Base-by-base conservation (phyloP, 1,140 invertebrate species). In the Rhynchophorus ferrugineus region DNA sequence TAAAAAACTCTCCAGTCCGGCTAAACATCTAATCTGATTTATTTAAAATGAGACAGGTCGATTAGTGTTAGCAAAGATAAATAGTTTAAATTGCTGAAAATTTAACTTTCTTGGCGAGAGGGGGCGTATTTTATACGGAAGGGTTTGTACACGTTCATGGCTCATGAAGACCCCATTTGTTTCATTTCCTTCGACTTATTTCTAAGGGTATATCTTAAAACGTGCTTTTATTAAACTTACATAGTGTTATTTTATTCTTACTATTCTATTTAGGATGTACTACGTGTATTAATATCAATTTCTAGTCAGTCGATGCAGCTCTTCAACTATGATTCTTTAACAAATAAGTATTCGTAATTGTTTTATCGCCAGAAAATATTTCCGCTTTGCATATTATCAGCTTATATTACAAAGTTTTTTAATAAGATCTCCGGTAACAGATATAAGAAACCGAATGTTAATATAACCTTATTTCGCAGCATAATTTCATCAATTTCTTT, bases 21-120 rank as follows among this genome's bases (percentile, higher is more conserved):
- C 24, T 6, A 29, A 29, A 29, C 24, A 29, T 29, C 24, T 29
- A 11, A 29, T 29, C 24, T 29, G 24, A 29, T 29, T 29, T 29
- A 29, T 62, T 64, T 57, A 65, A 62, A 65, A 65, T 62, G 62
- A 59, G 57, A 60, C 57, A 64, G 63, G 64, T 68, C 64, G 64
- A 68, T 68, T 68, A 68, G 66, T 60, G 66, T 66, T 63, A 66
- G 56, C 51, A 55, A 64, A 65, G 66, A 65, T 66, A 65, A 65
- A 65, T 62, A 61, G 63, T 61, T 59, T 64, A 65, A 68, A 66
- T 68, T 66, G 66, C 64, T 58, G 66, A 61, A 62, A 62, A 66
- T 68, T 63, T 61, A 63, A 64, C 62, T 62, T 65, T 56, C 63
- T 66, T 61, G 61, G 56, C 45, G 53, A 57, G 58, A 54, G 60